Conservation (phyloP, 2,113 vertebrate species). For the Morone chrysops region DNA sequence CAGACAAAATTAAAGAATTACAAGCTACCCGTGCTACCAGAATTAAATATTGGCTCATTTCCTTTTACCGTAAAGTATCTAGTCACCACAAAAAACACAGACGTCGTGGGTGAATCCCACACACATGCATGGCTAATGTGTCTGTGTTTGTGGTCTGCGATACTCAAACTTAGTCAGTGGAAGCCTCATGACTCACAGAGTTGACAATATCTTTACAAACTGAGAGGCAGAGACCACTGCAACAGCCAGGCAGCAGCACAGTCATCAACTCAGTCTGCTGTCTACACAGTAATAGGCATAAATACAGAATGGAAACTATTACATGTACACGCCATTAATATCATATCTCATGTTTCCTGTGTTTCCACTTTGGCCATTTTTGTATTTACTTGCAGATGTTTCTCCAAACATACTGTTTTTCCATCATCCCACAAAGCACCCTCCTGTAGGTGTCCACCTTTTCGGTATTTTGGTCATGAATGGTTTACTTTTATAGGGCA, state of each 20-base stretch:
- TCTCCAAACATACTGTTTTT: constrained; percentile 4
- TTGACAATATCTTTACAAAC: not conserved
- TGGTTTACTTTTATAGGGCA: not conserved
- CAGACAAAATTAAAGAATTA: not conserved
- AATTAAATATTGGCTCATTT: constrained; percentile 16
- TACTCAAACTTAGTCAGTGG: constrained; percentile 48
- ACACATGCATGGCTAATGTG: not conserved
- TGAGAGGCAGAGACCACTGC: constrained; percentile 36
- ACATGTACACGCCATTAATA: not conserved
- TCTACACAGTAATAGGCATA: not conserved
- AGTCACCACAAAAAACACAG: constrained; percentile 35
- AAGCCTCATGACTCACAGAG: constrained; percentile 62
- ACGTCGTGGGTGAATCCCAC: constrained; percentile 39
- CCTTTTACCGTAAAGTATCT: constrained; percentile 35
- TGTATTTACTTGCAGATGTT: not conserved
- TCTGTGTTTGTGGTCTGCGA: not conserved
- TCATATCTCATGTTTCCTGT: not conserved
- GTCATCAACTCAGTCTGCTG: not conserved
- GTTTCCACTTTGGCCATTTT: constrained; percentile 12
- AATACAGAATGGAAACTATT: constrained; percentile 32
- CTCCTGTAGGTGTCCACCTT: not conserved
- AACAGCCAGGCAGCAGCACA: constrained; percentile 10
- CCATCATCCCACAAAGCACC: constrained; percentile 18
- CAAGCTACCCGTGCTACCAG: not conserved
- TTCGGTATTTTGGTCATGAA: not conserved